Evolutionary conservation across 2,888 invertebrate genomes (phyloP).

Genomic region (Netelia melanura): DNA sequence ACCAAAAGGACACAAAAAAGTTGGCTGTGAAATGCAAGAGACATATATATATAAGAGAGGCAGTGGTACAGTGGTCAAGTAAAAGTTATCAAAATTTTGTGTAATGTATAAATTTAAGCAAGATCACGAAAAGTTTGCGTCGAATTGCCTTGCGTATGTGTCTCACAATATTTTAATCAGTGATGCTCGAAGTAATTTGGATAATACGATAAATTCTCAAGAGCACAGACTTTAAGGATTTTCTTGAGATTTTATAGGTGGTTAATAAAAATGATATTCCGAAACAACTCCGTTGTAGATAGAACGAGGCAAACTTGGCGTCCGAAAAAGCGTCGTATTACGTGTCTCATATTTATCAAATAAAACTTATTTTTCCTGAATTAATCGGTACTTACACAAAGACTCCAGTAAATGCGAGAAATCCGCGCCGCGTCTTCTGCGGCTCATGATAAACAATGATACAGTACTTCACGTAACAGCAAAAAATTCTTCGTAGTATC

Average conservation of each 20-base stretch:
- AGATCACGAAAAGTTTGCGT: not conserved
- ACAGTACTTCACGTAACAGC: not conserved
- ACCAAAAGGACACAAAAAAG: too few relatives aligned
- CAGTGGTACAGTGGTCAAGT: too few relatives aligned
- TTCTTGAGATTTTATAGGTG: conserved; percentile 35
- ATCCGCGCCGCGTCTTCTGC: conserved; percentile 54
- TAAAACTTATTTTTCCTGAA: conserved; percentile 1
- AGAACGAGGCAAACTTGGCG: conserved; percentile 19
- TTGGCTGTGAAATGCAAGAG: too few relatives aligned
- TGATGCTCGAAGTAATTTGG: not conserved
- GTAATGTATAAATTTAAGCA: not conserved
- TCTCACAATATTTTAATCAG: not conserved
- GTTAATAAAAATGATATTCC: too few relatives aligned
- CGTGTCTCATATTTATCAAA: not conserved
- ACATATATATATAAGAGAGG: too few relatives aligned
- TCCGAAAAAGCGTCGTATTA: conserved; percentile 30
- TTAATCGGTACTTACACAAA: conserved; percentile 40
- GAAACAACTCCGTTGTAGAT: not conserved
- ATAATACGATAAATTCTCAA: conserved; percentile 12
- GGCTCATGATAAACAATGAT: conserved; percentile 35
- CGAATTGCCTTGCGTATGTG: not conserved
- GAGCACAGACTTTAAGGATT: conserved; percentile 7
- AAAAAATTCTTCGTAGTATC: not conserved
- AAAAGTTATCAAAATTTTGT: too few relatives aligned
- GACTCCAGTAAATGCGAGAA: conserved; percentile 44